Evolutionary conservation across 2,888 invertebrate species (phyloP), one percentile per base, ranked within the genome.

Genomic region (Gordius sp.): DNA sequence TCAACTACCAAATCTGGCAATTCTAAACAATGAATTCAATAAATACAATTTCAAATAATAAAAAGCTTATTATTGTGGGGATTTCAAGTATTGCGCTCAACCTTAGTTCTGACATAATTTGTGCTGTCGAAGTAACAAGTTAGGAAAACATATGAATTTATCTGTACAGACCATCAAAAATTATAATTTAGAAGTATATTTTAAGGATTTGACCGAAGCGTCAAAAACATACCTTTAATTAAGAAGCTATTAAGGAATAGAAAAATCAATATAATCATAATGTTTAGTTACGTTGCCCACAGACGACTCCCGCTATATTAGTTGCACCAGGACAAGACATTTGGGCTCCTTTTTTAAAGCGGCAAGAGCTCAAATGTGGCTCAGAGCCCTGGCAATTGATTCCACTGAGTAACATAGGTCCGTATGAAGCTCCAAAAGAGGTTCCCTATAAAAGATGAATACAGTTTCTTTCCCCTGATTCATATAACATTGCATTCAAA

Each of bases 1-100:
- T 89, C 86, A 52, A 87, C 77, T 0, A 80, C 76, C 59, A 91
- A 71, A 70, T 91, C 89, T 0, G 69, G 68, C 33, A 69, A 20
- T 2, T 26, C 55, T 54, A 54, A 28, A 26, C 24, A 28, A 8
- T 16, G 27, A 54, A 54, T 13, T 13, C n/a, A 33, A 33, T 33
- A 33, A 33, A 13, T 33, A 33, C 8, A 8, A 33, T n/a, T n/a
- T n/a, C n/a, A n/a, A n/a, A n/a, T n/a, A n/a, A n/a, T n/a, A n/a
- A n/a, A n/a, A n/a, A n/a, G n/a, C n/a, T n/a, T n/a, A n/a, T n/a
- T n/a, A n/a, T n/a, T n/a, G n/a, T n/a, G n/a, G n/a, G n/a, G n/a
- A n/a, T n/a, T n/a, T n/a, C n/a, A n/a, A n/a, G n/a, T n/a, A n/a
- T n/a, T n/a, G n/a, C n/a, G n/a, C n/a, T n/a, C n/a, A n/a, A n/a